A percentile compares a stretch with the other conserved stretches of the same genome.
These are phyloP conservation scores for Cancer borealis DNA, from an alignment of 2,888 invertebrate species.

Conservation along the genomic window DNA sequence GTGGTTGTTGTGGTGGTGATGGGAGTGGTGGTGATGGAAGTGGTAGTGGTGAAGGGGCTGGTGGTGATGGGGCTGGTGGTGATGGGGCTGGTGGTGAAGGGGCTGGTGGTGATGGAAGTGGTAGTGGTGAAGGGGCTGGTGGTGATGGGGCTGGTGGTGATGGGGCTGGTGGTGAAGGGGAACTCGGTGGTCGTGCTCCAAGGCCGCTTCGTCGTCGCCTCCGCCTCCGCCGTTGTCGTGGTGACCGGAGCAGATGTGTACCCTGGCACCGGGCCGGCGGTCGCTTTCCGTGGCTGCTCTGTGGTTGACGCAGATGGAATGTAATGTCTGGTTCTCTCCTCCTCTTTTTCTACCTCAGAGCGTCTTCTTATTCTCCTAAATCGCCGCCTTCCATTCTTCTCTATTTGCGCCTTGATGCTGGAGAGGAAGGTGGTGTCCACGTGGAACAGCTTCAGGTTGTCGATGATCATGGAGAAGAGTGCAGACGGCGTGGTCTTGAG, in stretches of 20 bases:
- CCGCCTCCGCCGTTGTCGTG: background rate
- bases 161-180: background rate
- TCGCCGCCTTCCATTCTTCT: constrained; percentile 55
- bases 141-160: too few species aligned
- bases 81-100: too few species aligned
- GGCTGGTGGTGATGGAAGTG: background rate
- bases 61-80: too few species aligned
- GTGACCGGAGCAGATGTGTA: background rate
- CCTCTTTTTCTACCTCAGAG: background rate
- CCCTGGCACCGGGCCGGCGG: background rate
- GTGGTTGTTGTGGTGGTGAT: background rate
- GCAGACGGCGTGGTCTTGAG: constrained; percentile 72
- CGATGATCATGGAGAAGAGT: constrained; percentile 72
- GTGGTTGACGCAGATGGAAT: background rate
- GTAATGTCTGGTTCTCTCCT: background rate
- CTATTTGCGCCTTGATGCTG: constrained; percentile 69
- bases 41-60: background rate
- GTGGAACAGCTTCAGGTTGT: constrained; percentile 71
- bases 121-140: background rate
- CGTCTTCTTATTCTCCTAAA: constrained; percentile 28
- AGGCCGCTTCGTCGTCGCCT: background rate
- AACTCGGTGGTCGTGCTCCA: background rate
- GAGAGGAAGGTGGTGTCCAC: constrained; percentile 73
- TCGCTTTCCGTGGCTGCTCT: background rate
- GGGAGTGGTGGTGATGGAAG: background rate